Conservation (phyloP, 2,113 vertebrate species). For the Jacana jacana region DNA sequence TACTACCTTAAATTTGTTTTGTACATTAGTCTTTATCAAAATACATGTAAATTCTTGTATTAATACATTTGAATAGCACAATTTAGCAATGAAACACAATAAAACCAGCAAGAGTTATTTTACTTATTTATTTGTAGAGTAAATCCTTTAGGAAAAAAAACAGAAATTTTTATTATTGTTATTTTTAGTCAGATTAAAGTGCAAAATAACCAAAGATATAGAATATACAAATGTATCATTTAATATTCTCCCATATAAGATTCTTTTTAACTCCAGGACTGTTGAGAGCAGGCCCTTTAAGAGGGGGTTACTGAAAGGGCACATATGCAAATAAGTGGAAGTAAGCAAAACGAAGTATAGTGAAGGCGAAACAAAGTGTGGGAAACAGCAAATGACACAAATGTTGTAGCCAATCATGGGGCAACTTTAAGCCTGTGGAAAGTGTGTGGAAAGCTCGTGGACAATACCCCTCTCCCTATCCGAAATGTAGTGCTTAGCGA, state of each 20-base stretch:
- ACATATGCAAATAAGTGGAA: no score
- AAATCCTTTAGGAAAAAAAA: background rate
- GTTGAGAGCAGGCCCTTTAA: no score
- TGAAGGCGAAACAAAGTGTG: no score
- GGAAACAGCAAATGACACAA: no score
- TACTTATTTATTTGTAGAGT: background rate
- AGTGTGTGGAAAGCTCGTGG: no score
- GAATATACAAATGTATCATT: background rate
- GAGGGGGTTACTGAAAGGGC: no score
- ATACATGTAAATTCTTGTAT: background rate
- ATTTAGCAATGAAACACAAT: background rate
- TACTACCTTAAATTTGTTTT: background rate
- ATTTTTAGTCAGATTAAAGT: background rate
- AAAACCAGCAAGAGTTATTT: background rate
- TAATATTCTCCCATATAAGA: background rate
- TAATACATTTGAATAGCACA: background rate
- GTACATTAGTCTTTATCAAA: background rate
- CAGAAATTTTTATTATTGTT: background rate
- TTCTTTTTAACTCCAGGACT: background rate
- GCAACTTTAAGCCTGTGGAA: no score
- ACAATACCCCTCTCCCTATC: no score
- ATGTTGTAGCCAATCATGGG: no score
- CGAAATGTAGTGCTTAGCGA: no score
- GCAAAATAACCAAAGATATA: background rate
- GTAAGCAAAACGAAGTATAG: no score